Conservation (phyloP, 2,113 vertebrate species). For the Enhydra lutris region DNA sequence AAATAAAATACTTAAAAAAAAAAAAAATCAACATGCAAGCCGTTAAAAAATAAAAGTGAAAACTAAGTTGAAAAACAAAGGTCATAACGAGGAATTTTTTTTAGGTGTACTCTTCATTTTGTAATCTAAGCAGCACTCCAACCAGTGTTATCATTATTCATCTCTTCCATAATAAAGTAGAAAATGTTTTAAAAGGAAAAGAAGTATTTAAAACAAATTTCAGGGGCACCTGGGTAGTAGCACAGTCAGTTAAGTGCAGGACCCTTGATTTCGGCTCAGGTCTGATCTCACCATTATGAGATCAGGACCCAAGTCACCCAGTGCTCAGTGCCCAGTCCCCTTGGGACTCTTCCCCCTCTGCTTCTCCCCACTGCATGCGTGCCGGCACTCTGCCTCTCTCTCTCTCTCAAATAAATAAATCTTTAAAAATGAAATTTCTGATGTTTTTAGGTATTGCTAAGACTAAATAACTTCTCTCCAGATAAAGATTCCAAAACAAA, state of each 20-base stretch:
- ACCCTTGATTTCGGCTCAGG: background rate
- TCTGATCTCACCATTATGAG: background rate
- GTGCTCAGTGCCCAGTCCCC: background rate
- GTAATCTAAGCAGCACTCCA: background rate
- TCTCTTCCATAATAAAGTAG: background rate
- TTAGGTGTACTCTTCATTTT: background rate
- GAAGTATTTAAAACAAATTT: conserved; percentile 14
- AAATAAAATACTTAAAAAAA: too few species aligned
- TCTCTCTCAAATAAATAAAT: background rate
- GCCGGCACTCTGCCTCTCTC: background rate
- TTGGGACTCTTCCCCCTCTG: too few species aligned
- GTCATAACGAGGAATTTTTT: background rate
- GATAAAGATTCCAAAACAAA: background rate
- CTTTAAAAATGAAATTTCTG: background rate
- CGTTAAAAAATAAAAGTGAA: background rate
- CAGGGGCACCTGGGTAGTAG: background rate
- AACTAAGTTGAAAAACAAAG: background rate
- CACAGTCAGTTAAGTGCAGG: background rate
- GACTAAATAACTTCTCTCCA: background rate
- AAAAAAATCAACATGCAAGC: background rate
- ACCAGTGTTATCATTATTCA: background rate
- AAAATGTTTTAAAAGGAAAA: background rate
- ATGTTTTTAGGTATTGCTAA: background rate
- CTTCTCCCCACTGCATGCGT: too few species aligned
- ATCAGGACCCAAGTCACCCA: background rate